Evolutionary conservation across 2,888 invertebrate genomes (phyloP).

Genomic region (Diarsia rubi): DNA sequence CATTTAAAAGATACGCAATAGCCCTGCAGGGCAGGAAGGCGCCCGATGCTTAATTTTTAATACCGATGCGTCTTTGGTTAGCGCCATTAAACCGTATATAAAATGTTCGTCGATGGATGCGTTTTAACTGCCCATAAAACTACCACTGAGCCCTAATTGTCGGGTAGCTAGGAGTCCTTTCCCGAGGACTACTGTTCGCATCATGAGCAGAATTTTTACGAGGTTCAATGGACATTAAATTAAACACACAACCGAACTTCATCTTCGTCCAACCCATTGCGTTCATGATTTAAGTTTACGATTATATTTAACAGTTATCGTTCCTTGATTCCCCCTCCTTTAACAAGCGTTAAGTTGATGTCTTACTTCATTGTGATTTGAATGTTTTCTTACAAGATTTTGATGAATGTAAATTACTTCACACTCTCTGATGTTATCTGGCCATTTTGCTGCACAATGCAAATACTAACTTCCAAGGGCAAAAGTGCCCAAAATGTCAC

Average conservation of each 20-base stretch:
- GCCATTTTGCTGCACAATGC: neutral
- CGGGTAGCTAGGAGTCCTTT: slow-evolving; percentile 70
- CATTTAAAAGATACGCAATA: too few species aligned
- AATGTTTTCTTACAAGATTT: slow-evolving; percentile 29
- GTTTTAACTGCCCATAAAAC: slow-evolving; percentile 85
- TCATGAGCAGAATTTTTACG: slow-evolving; percentile 79
- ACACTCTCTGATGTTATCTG: neutral
- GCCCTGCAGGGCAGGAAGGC: slow-evolving; percentile 71
- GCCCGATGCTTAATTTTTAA: slow-evolving; percentile 70
- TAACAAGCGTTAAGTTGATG: slow-evolving; percentile 59
- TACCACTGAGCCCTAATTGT: slow-evolving; percentile 85
- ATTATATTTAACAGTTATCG: slow-evolving; percentile 63
- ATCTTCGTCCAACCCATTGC: slow-evolving; percentile 48
- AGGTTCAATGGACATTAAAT: slow-evolving; percentile 78
- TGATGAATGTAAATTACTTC: neutral
- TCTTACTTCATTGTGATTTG: slow-evolving; percentile 45
- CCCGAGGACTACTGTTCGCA: slow-evolving; percentile 72
- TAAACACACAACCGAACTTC: slow-evolving; percentile 71
- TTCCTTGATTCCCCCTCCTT: slow-evolving; percentile 46
- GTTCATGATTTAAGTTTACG: slow-evolving; percentile 62
- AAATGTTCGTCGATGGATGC: slow-evolving; percentile 79
- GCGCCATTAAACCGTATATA: slow-evolving; percentile 81
- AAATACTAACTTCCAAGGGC: neutral
- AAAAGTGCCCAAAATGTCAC: neutral
- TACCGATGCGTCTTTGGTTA: slow-evolving; percentile 60